Conservation (phyloP, 2,888 invertebrate genomes). For the Drosophila atripex region DNA sequence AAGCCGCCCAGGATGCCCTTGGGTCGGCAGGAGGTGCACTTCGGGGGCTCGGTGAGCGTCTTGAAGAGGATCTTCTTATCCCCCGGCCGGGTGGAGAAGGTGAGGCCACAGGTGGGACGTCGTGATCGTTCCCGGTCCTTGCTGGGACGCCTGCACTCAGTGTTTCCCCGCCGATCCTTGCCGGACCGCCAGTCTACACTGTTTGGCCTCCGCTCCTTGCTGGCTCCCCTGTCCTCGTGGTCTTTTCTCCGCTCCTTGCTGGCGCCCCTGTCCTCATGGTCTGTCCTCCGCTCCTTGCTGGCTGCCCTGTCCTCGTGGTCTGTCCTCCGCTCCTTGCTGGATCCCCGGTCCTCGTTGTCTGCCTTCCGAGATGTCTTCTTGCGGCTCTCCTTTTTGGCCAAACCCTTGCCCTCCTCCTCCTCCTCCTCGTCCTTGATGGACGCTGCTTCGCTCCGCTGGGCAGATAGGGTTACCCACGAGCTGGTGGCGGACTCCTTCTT, state of each 20-base stretch:
- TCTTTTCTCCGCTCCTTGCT: too few relatives aligned
- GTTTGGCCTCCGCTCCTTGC: background rate
- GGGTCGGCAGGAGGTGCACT: background rate
- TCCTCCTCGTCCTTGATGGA: too few relatives aligned
- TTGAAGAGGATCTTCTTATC: background rate
- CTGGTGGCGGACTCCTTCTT: background rate
- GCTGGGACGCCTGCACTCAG: too few relatives aligned
- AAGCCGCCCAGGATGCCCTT: conserved; percentile 31
- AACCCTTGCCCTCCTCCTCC: background rate
- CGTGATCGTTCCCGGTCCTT: background rate
- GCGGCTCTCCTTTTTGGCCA: conserved; percentile 1
- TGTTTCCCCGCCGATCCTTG: background rate
- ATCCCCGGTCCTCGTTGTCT: too few relatives aligned
- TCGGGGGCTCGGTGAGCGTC: background rate
- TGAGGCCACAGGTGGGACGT: background rate
- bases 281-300: too few relatives aligned
- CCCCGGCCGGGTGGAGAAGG: background rate
- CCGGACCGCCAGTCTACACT: background rate
- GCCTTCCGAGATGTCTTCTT: background rate
- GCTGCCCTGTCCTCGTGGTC: too few relatives aligned
- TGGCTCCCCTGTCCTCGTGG: too few relatives aligned
- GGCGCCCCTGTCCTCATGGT: too few relatives aligned
- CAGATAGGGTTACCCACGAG: too few relatives aligned
- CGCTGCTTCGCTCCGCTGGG: background rate
- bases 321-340: background rate